A percentile compares a stretch with the other conserved stretches of the same genome.
Evolutionary conservation across 2,888 invertebrate species (phyloP).

Genomic region (Cinara cedri): DNA sequence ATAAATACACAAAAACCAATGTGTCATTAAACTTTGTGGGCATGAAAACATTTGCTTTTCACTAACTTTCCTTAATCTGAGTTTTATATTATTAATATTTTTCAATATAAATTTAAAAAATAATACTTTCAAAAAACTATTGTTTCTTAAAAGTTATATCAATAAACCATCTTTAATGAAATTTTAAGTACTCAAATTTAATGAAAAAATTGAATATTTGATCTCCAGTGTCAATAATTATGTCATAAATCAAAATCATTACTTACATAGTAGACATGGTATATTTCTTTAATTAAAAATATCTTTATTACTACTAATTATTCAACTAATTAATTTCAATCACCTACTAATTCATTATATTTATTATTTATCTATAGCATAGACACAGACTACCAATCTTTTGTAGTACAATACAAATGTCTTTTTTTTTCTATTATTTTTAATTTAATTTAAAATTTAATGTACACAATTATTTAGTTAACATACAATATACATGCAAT

Average conservation of each 20-base stretch:
- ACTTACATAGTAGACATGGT: background rate
- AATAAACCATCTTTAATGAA: constrained; percentile 36
- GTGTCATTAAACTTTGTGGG: background rate
- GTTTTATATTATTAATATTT: background rate
- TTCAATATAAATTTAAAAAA: background rate
- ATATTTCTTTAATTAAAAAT: no score
- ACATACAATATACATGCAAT: constrained; percentile 5
- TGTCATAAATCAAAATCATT: background rate
- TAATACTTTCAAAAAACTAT: no score
- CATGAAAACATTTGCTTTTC: background rate
- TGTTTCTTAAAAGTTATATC: background rate
- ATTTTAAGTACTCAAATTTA: background rate
- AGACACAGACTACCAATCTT: background rate
- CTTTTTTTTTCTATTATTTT: background rate
- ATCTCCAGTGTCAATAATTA: background rate
- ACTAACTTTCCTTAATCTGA: background rate
- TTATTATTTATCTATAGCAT: no score
- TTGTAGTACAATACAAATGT: background rate
- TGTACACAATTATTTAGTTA: background rate
- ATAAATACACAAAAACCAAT: background rate
- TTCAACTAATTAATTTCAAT: background rate
- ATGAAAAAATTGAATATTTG: background rate
- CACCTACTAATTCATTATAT: background rate
- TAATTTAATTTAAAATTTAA: background rate
- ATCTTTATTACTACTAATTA: no score